A percentile compares a stretch with the other conserved stretches of the same genome.
phyloP scores from a whole-genome alignment of 2,113 vertebrate genomes.

The Scalopus aquaticus region DNA sequence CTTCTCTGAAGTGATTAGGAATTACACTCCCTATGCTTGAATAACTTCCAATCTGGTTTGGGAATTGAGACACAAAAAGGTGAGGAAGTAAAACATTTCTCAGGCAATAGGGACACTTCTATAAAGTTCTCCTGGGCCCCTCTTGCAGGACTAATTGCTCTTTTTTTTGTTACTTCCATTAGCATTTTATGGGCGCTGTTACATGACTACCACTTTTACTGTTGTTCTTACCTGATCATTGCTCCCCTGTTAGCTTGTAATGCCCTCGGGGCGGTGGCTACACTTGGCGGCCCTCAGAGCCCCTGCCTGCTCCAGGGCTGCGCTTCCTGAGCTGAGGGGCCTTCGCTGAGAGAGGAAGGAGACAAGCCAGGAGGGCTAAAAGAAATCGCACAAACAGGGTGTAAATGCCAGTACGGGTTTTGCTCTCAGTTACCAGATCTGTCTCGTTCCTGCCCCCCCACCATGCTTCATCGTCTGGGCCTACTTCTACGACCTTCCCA shows the following conservation, averaged over 20 bases:
- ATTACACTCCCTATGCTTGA: not conserved
- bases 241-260: not conserved
- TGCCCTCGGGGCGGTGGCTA: not conserved
- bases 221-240: not conserved
- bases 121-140: not conserved
- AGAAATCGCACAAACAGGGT: not conserved
- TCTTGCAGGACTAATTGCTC: constrained; percentile 55
- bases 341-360: not conserved
- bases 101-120: not conserved
- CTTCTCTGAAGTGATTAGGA: not conserved
- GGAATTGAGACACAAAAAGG: constrained; percentile 19
- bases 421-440: not conserved
- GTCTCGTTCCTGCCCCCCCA: not conserved
- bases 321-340: not conserved
- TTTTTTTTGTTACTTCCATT: constrained; percentile 42
- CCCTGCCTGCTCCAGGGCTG: not conserved
- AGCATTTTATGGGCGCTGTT: constrained; percentile 53
- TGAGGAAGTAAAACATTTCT: constrained; percentile 58
- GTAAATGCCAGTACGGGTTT: not conserved
- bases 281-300: not conserved
- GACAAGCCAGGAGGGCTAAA: not conserved
- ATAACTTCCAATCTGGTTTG: constrained; percentile 18
- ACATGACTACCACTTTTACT: constrained; percentile 37
- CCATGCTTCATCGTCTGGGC: not conserved
- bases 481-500: not conserved